Conservation (phyloP, 1,140 invertebrate species). For the Formica exsecta region DNA sequence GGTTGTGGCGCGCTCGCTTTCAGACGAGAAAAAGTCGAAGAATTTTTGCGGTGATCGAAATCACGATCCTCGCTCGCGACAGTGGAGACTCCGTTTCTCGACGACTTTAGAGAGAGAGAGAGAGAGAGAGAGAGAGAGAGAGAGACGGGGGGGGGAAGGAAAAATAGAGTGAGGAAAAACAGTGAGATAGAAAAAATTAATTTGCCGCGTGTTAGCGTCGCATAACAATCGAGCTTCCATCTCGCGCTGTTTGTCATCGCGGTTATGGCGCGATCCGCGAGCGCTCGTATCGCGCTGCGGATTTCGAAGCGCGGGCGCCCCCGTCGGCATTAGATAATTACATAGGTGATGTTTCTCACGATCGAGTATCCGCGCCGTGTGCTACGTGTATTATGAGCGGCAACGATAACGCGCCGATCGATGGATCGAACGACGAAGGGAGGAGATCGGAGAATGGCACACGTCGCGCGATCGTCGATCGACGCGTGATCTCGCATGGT, state of each 20-base stretch:
- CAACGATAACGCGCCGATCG: neutral
- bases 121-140: constrained; percentile 11
- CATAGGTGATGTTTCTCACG: neutral
- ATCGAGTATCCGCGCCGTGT: constrained; percentile 4
- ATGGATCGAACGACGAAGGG: neutral
- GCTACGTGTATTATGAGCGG: neutral
- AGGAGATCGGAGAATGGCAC: constrained; percentile 8
- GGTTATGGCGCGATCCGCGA: constrained; percentile 29
- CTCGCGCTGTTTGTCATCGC: constrained; percentile 1
- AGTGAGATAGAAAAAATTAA: constrained; percentile 12
- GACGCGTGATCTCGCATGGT: constrained; percentile 9
- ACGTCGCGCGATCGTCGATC: neutral
- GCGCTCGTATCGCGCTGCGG: constrained; percentile 24
- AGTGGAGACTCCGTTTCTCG: constrained; percentile 5
- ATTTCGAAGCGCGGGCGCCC: constrained; percentile 19
- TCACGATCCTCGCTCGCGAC: constrained; percentile 61
- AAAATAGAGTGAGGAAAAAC: constrained; percentile 1
- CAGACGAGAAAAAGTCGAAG: neutral
- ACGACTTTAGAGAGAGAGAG: neutral
- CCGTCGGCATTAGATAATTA: neutral
- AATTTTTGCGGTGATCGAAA: neutral
- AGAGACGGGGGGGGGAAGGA: neutral
- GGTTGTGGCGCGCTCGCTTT: constrained; percentile 2
- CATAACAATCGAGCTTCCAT: constrained; percentile 1
- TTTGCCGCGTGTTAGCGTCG: constrained; percentile 21